phyloP scores from a whole-genome alignment of 1,140 invertebrate genomes.

The Lysiphlebus fabarum region DNA sequence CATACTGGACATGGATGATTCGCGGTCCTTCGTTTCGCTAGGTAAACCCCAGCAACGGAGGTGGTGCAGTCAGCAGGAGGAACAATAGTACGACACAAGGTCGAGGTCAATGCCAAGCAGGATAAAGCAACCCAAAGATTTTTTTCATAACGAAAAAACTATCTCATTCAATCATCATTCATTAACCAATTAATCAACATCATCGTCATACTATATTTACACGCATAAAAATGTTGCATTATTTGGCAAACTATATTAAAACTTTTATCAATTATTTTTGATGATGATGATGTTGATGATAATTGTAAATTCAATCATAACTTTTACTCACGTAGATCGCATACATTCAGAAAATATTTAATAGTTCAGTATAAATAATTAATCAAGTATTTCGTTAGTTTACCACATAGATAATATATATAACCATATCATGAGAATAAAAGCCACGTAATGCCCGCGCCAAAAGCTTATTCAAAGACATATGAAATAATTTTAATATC shows the following conservation, averaged over 20 bases:
- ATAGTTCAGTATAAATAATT: too few species aligned
- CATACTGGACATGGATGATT: slow-evolving; percentile 92
- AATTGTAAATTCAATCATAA: too few species aligned
- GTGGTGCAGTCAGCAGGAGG: slow-evolving; percentile 57
- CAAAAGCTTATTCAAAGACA: slow-evolving; percentile 39
- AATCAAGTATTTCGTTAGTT: not conserved
- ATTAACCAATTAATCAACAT: not conserved
- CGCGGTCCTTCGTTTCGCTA: slow-evolving; percentile 87
- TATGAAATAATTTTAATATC: slow-evolving; percentile 20
- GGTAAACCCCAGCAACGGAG: slow-evolving; percentile 63
- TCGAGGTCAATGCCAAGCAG: slow-evolving; percentile 59
- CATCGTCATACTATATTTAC: too few species aligned
- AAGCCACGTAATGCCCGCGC: slow-evolving; percentile 40
- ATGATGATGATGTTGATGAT: too few species aligned
- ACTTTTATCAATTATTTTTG: too few species aligned
- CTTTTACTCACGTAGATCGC: too few species aligned
- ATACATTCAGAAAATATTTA: too few species aligned
- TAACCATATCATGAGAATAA: slow-evolving; percentile 23
- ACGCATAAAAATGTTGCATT: too few species aligned
- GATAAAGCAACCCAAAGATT: slow-evolving; percentile 52
- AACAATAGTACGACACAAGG: slow-evolving; percentile 57
- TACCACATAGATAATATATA: slow-evolving; percentile 1
- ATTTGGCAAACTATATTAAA: too few species aligned
- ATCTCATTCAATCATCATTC: slow-evolving; percentile 13
- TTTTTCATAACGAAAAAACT: slow-evolving; percentile 28